Conservation (phyloP, 1,140 invertebrate genomes). For the Wasmannia auropunctata region DNA sequence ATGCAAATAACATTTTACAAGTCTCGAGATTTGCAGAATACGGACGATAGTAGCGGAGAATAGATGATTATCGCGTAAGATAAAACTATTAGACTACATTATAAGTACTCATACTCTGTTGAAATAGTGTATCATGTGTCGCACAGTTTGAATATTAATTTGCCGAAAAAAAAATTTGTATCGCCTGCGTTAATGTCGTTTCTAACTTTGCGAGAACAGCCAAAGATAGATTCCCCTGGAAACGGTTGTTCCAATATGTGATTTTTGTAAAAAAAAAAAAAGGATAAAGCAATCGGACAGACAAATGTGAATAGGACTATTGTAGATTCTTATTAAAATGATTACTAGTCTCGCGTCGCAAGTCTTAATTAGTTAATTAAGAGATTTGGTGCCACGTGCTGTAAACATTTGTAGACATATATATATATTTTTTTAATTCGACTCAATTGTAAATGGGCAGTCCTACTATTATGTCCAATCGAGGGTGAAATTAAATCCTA, state of each 20-base stretch:
- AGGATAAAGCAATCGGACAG: background rate
- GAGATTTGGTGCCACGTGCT: background rate
- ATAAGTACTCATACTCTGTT: background rate
- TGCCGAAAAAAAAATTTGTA: background rate
- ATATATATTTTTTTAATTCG: conserved; percentile 31
- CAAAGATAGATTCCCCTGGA: background rate
- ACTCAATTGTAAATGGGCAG: background rate
- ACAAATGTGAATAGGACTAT: background rate
- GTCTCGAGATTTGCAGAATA: background rate
- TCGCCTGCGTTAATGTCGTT: background rate
- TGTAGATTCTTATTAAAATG: background rate
- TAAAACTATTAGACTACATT: background rate
- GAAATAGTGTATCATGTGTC: background rate
- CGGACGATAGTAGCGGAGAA: background rate
- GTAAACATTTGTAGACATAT: background rate
- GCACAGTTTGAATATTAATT: background rate
- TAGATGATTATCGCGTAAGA: background rate
- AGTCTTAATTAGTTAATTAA: background rate
- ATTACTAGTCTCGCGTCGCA: conserved; percentile 13
- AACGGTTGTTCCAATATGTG: background rate
- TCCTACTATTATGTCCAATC: background rate
- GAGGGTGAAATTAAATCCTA: background rate
- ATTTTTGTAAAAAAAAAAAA: background rate
- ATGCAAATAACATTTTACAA: conserved; percentile 29
- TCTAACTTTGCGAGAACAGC: background rate